phyloP scores from a whole-genome alignment of 2,888 invertebrate species.

The Drosophila subquinaria region DNA sequence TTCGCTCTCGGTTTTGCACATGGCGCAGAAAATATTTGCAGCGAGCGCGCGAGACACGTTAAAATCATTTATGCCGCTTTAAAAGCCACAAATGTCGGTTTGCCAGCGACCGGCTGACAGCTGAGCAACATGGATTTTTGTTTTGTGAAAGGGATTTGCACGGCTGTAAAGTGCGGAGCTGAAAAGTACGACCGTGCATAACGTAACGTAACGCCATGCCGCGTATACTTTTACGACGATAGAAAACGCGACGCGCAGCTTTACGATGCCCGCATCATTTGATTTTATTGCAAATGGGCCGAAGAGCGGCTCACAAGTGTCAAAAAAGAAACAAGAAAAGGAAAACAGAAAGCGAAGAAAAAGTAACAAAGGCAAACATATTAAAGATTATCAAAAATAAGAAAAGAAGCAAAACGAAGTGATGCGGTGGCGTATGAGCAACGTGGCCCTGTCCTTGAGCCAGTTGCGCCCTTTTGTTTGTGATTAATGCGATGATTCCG shows the following conservation, averaged over 20 bases:
- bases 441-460: slow-evolving; percentile 57
- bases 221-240: slow-evolving; percentile 72
- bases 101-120: slow-evolving; percentile 34
- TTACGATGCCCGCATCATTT: slow-evolving; percentile 77
- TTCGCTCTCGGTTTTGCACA: slow-evolving; percentile 46
- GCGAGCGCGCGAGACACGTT: slow-evolving; percentile 42
- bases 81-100: slow-evolving; percentile 72
- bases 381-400: background rate
- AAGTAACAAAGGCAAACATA: slow-evolving; percentile 25
- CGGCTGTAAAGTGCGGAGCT: slow-evolving; percentile 55
- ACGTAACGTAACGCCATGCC: slow-evolving; percentile 57
- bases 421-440: slow-evolving; percentile 30
- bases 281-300: slow-evolving; percentile 73
- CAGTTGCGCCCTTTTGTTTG: slow-evolving; percentile 58
- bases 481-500: slow-evolving; percentile 72
- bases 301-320: slow-evolving; percentile 57
- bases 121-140: slow-evolving; percentile 42
- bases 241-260: slow-evolving; percentile 69
- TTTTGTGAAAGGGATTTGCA: slow-evolving; percentile 65
- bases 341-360: slow-evolving; percentile 15
- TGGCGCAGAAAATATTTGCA: slow-evolving; percentile 58
- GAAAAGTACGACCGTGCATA: slow-evolving; percentile 59
- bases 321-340: too few relatives aligned
- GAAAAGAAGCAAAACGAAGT: background rate
- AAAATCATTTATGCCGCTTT: slow-evolving; percentile 77